These are phyloP conservation scores for Mastomys coucha DNA, from an alignment of 2,113 vertebrate genomes.

Conservation along the genomic window DNA sequence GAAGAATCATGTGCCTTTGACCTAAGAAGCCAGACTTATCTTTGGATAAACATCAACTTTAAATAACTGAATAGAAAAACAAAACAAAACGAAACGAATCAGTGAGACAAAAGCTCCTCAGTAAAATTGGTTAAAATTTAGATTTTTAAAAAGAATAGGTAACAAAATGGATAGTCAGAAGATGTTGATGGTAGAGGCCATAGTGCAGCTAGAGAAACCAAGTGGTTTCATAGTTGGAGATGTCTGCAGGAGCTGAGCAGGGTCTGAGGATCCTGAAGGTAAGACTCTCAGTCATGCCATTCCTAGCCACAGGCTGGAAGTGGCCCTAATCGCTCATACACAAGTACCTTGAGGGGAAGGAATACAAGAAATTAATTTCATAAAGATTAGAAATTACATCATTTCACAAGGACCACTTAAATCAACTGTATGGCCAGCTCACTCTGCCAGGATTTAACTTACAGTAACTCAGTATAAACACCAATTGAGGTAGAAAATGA, in stretches of 20 bases:
- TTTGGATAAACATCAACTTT: not conserved
- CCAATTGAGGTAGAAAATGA: not conserved
- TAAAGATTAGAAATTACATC: conserved; percentile 59
- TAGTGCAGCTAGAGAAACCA: not conserved
- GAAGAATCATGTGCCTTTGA: conserved; percentile 68
- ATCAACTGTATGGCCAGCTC: conserved; percentile 34
- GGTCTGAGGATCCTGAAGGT: not conserved
- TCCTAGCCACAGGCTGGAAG: not conserved
- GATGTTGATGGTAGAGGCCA: not conserved
- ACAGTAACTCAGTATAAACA: conserved; percentile 38
- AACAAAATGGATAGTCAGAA: conserved; percentile 49
- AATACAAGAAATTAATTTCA: conserved; percentile 35
- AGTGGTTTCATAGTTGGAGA: not conserved
- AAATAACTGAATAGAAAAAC: conserved; percentile 35
- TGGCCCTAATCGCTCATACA: not conserved
- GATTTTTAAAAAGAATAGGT: conserved; percentile 22
- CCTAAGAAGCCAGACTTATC: conserved; percentile 53
- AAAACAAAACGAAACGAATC: conserved; percentile 5
- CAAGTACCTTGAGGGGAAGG: conserved; percentile 1
- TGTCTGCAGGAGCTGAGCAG: not conserved
- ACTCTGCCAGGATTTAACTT: conserved; percentile 61
- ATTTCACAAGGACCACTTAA: conserved; percentile 44
- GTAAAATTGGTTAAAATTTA: conserved; percentile 37
- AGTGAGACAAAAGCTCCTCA: conserved; percentile 55
- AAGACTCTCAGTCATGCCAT: not conserved